Evolutionary conservation across 2,888 invertebrate genomes (phyloP).

Genomic region (Cantharis rustica): DNA sequence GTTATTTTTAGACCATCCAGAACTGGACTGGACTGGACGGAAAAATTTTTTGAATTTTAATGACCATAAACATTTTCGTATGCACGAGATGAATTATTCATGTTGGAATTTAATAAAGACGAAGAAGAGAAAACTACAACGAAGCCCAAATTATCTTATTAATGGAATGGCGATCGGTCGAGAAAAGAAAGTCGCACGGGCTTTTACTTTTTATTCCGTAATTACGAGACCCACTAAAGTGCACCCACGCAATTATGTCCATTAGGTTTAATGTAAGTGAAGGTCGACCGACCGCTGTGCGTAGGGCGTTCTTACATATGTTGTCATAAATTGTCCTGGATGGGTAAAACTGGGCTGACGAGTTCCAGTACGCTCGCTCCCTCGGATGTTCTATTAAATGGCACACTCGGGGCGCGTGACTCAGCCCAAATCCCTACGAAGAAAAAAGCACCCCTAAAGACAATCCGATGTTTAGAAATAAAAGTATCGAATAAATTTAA

Average conservation of each 20-base stretch:
- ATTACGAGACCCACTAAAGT: background rate
- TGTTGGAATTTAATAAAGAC: background rate
- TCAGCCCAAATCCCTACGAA: slow-evolving; percentile 29
- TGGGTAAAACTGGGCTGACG: slow-evolving; percentile 8
- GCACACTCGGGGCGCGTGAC: slow-evolving; percentile 34
- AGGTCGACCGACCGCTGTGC: background rate
- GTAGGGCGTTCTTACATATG: slow-evolving; percentile 14
- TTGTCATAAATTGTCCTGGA: slow-evolving; percentile 8
- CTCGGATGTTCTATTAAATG: slow-evolving; percentile 4
- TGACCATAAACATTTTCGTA: background rate
- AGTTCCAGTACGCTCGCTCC: slow-evolving; percentile 1
- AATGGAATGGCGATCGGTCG: background rate
- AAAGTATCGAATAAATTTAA: background rate
- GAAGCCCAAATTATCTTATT: background rate
- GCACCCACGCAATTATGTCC: background rate
- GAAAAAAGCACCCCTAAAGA: background rate
- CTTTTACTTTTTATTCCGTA: background rate
- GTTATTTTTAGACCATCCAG: background rate
- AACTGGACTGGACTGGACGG: background rate
- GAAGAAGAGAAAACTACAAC: background rate
- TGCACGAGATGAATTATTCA: background rate
- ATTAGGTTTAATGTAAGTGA: background rate
- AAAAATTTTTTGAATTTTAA: no score
- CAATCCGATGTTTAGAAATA: background rate
- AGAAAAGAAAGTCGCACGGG: background rate